Evolutionary conservation across 1,140 invertebrate genomes (phyloP).

Genomic region (Drosophila ironensis): DNA sequence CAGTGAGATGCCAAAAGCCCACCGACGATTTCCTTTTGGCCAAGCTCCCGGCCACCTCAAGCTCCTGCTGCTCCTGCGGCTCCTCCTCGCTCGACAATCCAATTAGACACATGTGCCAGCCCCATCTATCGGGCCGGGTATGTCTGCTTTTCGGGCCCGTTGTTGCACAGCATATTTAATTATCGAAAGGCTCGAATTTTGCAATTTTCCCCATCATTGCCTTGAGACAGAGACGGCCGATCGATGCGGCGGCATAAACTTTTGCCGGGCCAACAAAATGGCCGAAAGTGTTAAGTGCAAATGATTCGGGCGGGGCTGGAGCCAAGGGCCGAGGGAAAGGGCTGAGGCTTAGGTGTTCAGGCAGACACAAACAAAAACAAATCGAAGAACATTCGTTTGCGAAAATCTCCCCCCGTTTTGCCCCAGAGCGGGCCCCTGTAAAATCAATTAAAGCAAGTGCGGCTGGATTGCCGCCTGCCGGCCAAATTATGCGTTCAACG

Average conservation of each 20-base stretch:
- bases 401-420: constrained; percentile 26
- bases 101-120: constrained; percentile 67
- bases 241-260: constrained; percentile 26
- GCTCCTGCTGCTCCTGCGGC: too few species aligned
- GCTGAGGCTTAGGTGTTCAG: background rate
- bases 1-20: too few species aligned
- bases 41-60: constrained; percentile 40
- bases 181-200: constrained; percentile 64
- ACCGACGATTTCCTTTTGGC: constrained; percentile 31
- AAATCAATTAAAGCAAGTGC: constrained; percentile 72
- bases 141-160: background rate
- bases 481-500: constrained; percentile 68
- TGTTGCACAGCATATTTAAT: constrained; percentile 61
- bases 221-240: constrained; percentile 7
- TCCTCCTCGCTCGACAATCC: constrained; percentile 45
- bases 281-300: constrained; percentile 73
- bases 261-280: constrained; percentile 58
- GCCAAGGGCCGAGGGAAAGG: too few species aligned
- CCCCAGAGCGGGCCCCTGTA: constrained; percentile 43
- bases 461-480: constrained; percentile 36
- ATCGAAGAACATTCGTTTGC: constrained; percentile 51
- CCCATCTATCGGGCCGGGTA: background rate
- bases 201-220: constrained; percentile 69
- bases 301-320: constrained; percentile 37
- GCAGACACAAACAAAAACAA: constrained; percentile 60